Conservation (phyloP, 53 echinoderm and acorn worm genomes). For the Holothuria leucospilota region DNA sequence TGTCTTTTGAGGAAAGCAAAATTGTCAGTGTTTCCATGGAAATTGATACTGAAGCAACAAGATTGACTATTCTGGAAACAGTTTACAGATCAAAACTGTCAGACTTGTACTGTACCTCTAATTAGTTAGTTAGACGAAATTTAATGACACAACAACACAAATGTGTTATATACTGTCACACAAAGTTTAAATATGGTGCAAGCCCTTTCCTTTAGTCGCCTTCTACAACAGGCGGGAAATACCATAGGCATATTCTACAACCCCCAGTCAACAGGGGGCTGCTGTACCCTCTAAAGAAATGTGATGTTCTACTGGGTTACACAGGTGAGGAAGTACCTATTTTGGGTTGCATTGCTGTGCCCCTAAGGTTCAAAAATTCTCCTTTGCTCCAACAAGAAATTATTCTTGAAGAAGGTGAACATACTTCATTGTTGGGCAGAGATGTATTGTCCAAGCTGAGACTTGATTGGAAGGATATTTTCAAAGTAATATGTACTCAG, state of each 20-base stretch:
- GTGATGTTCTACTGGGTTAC: not conserved
- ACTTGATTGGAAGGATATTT: constrained; percentile 49
- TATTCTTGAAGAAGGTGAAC: constrained; percentile 33
- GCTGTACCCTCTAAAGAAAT: too few species aligned
- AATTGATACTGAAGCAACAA: constrained; percentile 37
- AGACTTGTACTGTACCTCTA: not conserved
- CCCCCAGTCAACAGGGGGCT: too few species aligned
- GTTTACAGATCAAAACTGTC: not conserved
- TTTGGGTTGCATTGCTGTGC: constrained; percentile 33
- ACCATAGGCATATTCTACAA: too few species aligned
- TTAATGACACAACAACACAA: too few species aligned
- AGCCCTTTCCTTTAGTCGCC: too few species aligned
- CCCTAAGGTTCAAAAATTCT: constrained; percentile 32
- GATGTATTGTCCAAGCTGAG: constrained; percentile 33
- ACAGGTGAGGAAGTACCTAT: constrained; percentile 52
- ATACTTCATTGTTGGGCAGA: constrained; percentile 51
- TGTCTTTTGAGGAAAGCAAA: not conserved
- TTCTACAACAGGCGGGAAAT: too few species aligned
- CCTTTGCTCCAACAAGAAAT: not conserved
- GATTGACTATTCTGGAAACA: constrained; percentile 43
- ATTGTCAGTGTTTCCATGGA: constrained; percentile 2
- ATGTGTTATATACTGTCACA: too few species aligned
- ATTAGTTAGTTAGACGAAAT: too few species aligned
- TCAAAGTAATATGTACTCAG: constrained; percentile 2
- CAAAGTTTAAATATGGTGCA: too few species aligned